Evolutionary conservation across 2,888 invertebrate genomes (phyloP).

Genomic region (Yponomeuta evonymella): DNA sequence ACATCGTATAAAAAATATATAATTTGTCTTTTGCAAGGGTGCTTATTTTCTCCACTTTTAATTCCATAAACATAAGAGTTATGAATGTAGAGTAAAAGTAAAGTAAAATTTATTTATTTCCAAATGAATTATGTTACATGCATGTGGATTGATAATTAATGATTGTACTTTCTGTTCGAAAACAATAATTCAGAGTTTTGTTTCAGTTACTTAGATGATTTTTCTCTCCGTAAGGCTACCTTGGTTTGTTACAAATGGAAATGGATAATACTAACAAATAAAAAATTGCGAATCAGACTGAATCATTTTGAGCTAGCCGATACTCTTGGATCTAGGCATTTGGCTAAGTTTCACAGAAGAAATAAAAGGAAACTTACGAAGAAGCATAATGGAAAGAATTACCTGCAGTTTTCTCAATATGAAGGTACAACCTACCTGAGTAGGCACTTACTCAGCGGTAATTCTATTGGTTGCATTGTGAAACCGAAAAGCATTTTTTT

Average conservation of each 20-base stretch:
- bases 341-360: constrained; percentile 43
- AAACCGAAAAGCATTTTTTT: constrained; percentile 9
- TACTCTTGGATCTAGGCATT: constrained; percentile 45
- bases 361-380: constrained; percentile 37
- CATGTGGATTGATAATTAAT: no score
- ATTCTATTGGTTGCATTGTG: neutral
- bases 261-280: constrained; percentile 46
- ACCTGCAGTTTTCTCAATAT: constrained; percentile 34
- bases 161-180: no score
- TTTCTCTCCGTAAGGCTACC: constrained; percentile 42
- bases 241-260: constrained; percentile 42
- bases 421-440: constrained; percentile 31
- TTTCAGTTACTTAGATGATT: constrained; percentile 50
- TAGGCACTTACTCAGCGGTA: neutral
- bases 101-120: no score
- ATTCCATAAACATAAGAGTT: no score
- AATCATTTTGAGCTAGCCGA: constrained; percentile 48
- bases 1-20: no score
- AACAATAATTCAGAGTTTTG: neutral
- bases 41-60: no score
- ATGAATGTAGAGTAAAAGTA: no score
- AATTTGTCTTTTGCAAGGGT: no score
- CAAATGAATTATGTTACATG: no score
- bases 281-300: constrained; percentile 40
- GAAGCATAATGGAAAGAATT: constrained; percentile 34